Base-by-base conservation (phyloP, 35 echinoderm and acorn worm genomes). In the Eucidaris tribuloides region DNA sequence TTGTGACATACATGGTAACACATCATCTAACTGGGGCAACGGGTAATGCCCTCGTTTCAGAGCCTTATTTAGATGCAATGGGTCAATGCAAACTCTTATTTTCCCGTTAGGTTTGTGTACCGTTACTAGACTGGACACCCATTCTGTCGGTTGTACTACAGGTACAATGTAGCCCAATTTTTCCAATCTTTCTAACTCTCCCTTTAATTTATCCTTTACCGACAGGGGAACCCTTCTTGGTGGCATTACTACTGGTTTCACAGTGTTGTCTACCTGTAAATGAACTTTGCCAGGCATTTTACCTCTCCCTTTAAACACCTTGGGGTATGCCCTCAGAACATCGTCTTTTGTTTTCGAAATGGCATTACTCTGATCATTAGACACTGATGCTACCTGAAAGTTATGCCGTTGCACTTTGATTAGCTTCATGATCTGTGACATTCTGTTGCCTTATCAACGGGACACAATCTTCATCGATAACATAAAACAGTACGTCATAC, bases 11-110 rank as follows among this genome's bases (percentile, higher is more conserved):
- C 81, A 29, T 7, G 87, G 87, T 30, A 90, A 46, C 3, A 87
- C 39, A 65, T 90, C 81, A 42, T 90, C 65, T 60, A 90, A 85
- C 15, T 83, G 78, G 17, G 52, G 81, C 29, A 84, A 36, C 25
- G 88, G 88, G 44, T 91, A 79, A 48, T 78, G 71, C 15, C 32
- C 40, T 18, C 81, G 36, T 49, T 90, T 84, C 18, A 90, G 46
- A 11, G 81, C 88, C 24, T 43, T 41, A 43, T 90, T 90, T 23
- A 90, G 20, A 40, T 76, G 81, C 37, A 27, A 31, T 62, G 88
- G 80, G 58, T 90, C 40, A 65, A 83, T 90, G n/a, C n/a, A n/a
- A n/a, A n/a, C n/a, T n/a, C n/a, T n/a, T n/a, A n/a, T n/a, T n/a
- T n/a, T n/a, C n/a, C n/a, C n/a, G n/a, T n/a, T n/a, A n/a, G n/a